Conservation (phyloP, 2,888 invertebrate species). For the Cosmia trapezina region DNA sequence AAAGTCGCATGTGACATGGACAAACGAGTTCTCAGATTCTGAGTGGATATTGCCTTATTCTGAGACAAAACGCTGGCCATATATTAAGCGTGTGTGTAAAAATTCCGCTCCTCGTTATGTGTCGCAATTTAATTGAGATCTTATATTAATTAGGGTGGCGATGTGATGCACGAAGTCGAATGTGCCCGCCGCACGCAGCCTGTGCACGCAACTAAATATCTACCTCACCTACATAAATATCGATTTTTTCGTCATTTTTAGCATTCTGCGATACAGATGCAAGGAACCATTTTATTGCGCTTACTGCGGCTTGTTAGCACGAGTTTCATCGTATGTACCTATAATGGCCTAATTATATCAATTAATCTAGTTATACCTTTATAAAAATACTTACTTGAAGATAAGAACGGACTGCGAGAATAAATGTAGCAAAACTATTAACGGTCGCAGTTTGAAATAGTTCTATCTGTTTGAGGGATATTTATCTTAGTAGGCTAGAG, state of each 20-base stretch:
- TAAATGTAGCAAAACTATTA: conserved; percentile 33
- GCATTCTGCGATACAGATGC: conserved; percentile 61
- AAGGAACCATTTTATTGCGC: conserved; percentile 57
- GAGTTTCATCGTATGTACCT: conserved; percentile 61
- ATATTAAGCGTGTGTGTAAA: conserved; percentile 83
- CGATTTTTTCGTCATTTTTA: conserved; percentile 69
- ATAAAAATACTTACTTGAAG: conserved; percentile 46
- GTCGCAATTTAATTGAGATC: conserved; percentile 91
- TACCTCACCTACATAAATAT: conserved; percentile 70
- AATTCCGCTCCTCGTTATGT: conserved; percentile 87
- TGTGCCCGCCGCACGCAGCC: conserved; percentile 88
- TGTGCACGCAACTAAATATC: conserved; percentile 82
- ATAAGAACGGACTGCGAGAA: conserved; percentile 39
- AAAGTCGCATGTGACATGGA: conserved; percentile 75
- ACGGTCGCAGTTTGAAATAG: conserved; percentile 22
- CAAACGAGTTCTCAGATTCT: conserved; percentile 83
- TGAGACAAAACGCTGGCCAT: conserved; percentile 80
- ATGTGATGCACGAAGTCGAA: conserved; percentile 85
- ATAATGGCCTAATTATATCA: conserved; percentile 62
- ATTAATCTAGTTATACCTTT: conserved; percentile 56
- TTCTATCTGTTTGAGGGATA: conserved; percentile 8
- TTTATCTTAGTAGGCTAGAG: not conserved
- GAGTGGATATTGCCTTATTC: conserved; percentile 82
- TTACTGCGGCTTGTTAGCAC: conserved; percentile 61
- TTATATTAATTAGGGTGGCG: conserved; percentile 90